These are phyloP conservation scores for Tupiocoris notatus DNA, from an alignment of 2,888 invertebrate genomes.

Conservation along the genomic window DNA sequence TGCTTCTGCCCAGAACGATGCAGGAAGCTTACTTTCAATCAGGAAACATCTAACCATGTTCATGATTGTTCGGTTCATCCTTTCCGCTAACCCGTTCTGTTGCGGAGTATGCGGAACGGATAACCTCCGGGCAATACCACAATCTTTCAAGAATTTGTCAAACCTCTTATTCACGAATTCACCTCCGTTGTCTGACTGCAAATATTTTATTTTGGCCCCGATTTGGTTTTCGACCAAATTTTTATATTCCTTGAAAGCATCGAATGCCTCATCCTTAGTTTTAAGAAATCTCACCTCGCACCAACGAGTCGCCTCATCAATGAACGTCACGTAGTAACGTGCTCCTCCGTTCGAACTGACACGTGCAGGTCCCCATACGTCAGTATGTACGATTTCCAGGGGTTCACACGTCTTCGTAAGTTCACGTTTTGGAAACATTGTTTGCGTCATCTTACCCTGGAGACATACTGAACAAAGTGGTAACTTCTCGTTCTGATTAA, in stretches of 20 bases:
- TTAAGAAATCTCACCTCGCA: constrained; percentile 16
- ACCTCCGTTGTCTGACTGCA: constrained; percentile 11
- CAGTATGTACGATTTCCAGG: constrained; percentile 6
- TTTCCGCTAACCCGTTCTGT: constrained; percentile 26
- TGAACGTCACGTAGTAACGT: constrained; percentile 18
- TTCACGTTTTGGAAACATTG: neutral
- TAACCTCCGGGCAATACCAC: constrained; percentile 10
- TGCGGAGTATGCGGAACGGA: constrained; percentile 23
- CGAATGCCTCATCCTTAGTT: neutral
- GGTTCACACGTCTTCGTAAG: neutral
- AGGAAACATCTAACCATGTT: neutral
- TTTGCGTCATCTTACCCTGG: constrained; percentile 12
- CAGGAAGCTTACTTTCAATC: neutral
- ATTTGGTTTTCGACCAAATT: constrained; percentile 16
- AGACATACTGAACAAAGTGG: neutral
- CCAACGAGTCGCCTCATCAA: constrained; percentile 16
- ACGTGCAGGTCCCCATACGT: constrained; percentile 2
- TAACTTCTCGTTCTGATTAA: neutral
- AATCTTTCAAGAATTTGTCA: neutral
- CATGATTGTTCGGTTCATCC: constrained; percentile 24
- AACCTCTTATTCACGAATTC: neutral
- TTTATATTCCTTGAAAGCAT: constrained; percentile 14
- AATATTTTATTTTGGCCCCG: neutral
- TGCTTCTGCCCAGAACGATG: constrained; percentile 23
- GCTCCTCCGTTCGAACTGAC: neutral